These are phyloP conservation scores for Neodiprion virginianus DNA, from an alignment of 1,140 invertebrate genomes.

Conservation along the genomic window DNA sequence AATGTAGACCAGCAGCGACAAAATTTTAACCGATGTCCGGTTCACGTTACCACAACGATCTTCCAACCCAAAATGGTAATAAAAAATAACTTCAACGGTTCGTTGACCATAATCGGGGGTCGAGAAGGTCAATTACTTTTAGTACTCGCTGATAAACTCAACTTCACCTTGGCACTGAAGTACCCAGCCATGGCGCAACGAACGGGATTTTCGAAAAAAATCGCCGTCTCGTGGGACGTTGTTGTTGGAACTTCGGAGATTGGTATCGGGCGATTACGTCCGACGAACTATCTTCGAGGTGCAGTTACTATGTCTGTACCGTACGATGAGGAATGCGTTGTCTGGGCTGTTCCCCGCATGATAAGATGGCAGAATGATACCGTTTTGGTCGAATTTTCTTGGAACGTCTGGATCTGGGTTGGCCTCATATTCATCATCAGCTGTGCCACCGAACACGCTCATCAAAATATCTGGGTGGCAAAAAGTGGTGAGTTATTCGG, in stretches of 20 bases:
- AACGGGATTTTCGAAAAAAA: neutral
- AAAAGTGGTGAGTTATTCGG: neutral
- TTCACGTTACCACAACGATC: neutral
- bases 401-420: neutral
- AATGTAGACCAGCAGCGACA: neutral
- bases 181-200: neutral
- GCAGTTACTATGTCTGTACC: neutral
- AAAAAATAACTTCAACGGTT: neutral
- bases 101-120: neutral
- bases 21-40: neutral
- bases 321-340: neutral
- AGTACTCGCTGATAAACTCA: neutral
- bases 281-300: neutral
- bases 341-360: neutral
- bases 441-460: neutral
- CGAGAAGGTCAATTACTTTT: neutral
- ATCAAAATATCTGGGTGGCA: too few species aligned
- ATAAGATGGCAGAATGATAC: neutral
- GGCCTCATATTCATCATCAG: neutral
- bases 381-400: neutral
- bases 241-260: neutral
- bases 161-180: neutral
- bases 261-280: neutral
- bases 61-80: neutral
- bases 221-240: neutral